phyloP scores from a whole-genome alignment of 2,797 vertebrate genomes.

The Tragopan temminckii region DNA sequence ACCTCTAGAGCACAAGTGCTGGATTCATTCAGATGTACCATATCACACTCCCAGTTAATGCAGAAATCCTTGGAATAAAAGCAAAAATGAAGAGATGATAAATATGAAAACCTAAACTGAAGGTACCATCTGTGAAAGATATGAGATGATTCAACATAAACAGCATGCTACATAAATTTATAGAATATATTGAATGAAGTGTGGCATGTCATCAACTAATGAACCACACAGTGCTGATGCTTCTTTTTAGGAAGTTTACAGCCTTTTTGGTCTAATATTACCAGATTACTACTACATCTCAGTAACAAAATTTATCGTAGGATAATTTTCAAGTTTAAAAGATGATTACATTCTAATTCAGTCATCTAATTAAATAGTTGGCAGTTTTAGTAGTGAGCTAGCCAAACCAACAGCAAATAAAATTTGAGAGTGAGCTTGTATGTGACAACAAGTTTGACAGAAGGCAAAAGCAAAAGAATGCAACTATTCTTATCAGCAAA shows the following conservation, averaged over 20 bases:
- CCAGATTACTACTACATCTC: not conserved
- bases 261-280: not conserved
- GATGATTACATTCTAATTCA: not conserved
- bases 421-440: not conserved
- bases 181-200: not conserved
- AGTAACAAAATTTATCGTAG: not conserved
- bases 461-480: not conserved
- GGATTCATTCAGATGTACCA: not conserved
- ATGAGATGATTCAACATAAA: not conserved
- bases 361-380: not conserved
- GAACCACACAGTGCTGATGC: not conserved
- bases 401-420: not conserved
- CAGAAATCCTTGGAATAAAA: not conserved
- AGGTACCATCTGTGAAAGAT: not conserved
- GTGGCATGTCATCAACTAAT: not conserved
- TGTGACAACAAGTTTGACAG: not conserved
- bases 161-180: not conserved
- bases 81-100: not conserved
- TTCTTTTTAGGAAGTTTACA: not conserved
- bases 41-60: not conserved
- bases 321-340: not conserved
- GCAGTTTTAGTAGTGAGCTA: not conserved
- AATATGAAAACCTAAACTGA: not conserved
- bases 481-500: rapidly evolving
- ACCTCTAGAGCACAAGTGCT: not conserved